These are phyloP conservation scores for Salvelinus fontinalis DNA, from an alignment of 2,113 vertebrate species.

Conservation along the genomic window DNA sequence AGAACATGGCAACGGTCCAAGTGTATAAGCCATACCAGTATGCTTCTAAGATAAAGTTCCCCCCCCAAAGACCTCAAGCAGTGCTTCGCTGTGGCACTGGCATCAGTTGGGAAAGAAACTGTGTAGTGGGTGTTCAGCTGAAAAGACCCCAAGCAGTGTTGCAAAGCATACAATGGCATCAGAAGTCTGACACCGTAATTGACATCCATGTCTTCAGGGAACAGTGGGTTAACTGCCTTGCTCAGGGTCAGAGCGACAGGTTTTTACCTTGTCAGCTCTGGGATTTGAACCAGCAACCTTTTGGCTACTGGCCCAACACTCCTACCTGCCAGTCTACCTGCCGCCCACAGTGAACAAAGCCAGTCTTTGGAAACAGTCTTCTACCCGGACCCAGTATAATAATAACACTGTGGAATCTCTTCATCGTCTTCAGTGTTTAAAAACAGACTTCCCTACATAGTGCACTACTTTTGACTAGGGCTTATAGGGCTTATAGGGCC, in stretches of 20 bases:
- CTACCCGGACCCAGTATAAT: background rate
- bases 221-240: too few species aligned
- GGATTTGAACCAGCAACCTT: too few species aligned
- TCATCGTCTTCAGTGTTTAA: conserved; percentile 9
- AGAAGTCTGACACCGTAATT: conserved; percentile 36
- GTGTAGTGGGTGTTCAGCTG: background rate
- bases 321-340: background rate
- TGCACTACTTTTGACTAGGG: too few species aligned
- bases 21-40: background rate
- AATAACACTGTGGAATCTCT: background rate
- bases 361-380: conserved; percentile 11
- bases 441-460: conserved; percentile 3
- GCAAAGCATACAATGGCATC: conserved; percentile 5
- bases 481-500: too few species aligned
- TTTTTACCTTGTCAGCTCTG: too few species aligned
- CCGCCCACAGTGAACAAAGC: conserved; percentile 2
- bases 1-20: conserved; percentile 42
- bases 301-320: background rate
- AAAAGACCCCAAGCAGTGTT: conserved; percentile 12
- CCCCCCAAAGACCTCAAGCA: background rate
- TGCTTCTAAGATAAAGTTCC: conserved; percentile 25
- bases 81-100: background rate
- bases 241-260: too few species aligned
- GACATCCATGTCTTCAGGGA: too few species aligned
- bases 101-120: conserved; percentile 2